Conservation (phyloP, 2,113 vertebrate genomes). For the Lanius ludovicianus region DNA sequence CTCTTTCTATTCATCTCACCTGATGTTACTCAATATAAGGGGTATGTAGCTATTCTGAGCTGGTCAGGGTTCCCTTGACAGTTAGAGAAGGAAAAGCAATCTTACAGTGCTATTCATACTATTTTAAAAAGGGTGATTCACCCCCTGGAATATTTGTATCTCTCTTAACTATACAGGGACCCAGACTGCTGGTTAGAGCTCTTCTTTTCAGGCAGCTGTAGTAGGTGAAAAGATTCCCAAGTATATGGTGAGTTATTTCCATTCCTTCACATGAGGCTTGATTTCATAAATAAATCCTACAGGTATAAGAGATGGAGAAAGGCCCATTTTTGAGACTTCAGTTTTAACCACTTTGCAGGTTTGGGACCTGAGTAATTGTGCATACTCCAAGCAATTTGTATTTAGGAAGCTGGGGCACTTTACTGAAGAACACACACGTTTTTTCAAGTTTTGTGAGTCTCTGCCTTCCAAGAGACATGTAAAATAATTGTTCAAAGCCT, state of each 20-base stretch:
- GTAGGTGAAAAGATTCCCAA: not conserved
- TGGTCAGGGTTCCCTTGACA: not conserved
- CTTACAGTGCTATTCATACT: not conserved
- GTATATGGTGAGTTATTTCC: not conserved
- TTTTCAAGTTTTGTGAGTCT: not conserved
- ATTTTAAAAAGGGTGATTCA: constrained; percentile 2
- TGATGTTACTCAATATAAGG: not conserved
- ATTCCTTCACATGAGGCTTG: not conserved
- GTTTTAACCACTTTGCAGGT: not conserved
- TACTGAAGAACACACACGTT: fast-evolving
- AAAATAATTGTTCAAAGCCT: not conserved
- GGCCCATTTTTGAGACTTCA: not conserved
- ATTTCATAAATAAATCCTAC: not conserved
- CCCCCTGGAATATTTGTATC: not conserved
- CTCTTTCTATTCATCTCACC: not conserved
- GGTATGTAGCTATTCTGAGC: not conserved
- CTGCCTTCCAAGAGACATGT: not conserved
- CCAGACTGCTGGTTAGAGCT: not conserved
- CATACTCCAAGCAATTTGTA: not conserved
- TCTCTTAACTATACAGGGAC: not conserved
- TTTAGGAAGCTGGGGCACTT: not conserved
- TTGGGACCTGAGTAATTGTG: not conserved
- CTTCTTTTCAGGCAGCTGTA: not conserved
- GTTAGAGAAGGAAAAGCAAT: not conserved
- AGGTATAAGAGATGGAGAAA: not conserved